Evolutionary conservation across 2,797 vertebrate species (phyloP), one percentile per base, ranked within the genome.

Genomic region (Ambastaia sidthimunki): DNA sequence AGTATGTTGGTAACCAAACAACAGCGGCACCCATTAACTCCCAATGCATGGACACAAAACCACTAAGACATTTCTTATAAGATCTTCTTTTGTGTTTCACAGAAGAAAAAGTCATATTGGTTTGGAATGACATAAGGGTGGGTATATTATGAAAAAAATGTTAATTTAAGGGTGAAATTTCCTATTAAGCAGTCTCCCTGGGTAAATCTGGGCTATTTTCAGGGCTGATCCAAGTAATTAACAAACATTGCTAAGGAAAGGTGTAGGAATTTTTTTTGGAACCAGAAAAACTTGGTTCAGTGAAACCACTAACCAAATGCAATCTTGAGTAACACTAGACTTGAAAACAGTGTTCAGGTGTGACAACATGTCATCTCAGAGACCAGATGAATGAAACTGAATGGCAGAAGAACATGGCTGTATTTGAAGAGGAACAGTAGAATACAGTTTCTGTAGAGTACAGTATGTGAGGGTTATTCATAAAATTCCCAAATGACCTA

Each of bases 271-370:
- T 54, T 55, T n/a, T 41, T 55, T 3, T 4, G 52, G 60, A 92
- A 92, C 90, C 79, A 90, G 91, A 91, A 90, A 91, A 87, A 90
- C 90, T 86, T 83, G 88, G 83, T 83, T 80, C 12, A 62, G 13
- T 75, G n/a, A 75, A 75, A 48, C 71, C 57, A n/a, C n/a, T 41
- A 86, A 84, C 89, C 88, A 89, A 89, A 85, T 90, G 87, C 82
- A 41, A 71, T 83, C 63, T 48, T 80, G 63, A 68, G 41, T 41
- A 47, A 47, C 70, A 52, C 48, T 28, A 85, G 69, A 68, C 74
- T 72, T 70, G 48, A 80, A 55, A 68, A n/a, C n/a, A 52, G 2
- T 34, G 23, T 13, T 31, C 11, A 55, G 31, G 12, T 2, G 13
- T 12, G 54, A 44, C n/a, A 41, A 52, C 12, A 19, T 62, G 37